Evolutionary conservation across 2,888 invertebrate genomes (phyloP).

Genomic region (Melangyna quadrimaculata): DNA sequence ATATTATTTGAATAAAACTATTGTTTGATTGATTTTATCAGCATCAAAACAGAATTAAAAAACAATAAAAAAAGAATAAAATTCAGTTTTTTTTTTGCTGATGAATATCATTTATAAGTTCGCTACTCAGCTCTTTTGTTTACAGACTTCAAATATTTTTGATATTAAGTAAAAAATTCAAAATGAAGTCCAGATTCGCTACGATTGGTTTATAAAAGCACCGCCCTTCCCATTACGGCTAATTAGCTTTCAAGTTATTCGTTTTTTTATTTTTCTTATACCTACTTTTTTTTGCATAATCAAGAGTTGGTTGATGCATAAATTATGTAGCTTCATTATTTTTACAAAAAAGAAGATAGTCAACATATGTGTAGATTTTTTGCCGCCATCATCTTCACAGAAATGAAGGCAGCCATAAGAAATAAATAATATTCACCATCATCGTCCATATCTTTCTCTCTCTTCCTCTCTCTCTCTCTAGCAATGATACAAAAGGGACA

Average conservation of each 20-base stretch:
- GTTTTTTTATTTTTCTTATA: neutral
- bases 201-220: constrained; percentile 50
- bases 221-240: constrained; percentile 57
- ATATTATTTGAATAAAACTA: neutral
- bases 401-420: constrained; percentile 29
- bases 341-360: neutral
- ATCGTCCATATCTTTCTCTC: neutral
- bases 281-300: constrained; percentile 35
- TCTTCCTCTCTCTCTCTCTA: neutral
- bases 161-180: constrained; percentile 18
- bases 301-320: constrained; percentile 44
- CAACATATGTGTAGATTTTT: constrained; percentile 21
- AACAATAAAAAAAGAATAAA: neutral
- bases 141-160: neutral
- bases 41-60: neutral
- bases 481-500: constrained; percentile 62
- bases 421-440: constrained; percentile 28
- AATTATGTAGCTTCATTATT: constrained; percentile 38
- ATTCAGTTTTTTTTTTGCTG: neutral
- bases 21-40: neutral
- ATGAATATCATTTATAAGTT: constrained; percentile 19
- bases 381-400: constrained; percentile 42
- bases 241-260: constrained; percentile 56
- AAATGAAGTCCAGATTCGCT: constrained; percentile 53
- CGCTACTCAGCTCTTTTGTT: constrained; percentile 48